Conservation (phyloP, 2,113 vertebrate species). For the Pantherophis guttatus region DNA sequence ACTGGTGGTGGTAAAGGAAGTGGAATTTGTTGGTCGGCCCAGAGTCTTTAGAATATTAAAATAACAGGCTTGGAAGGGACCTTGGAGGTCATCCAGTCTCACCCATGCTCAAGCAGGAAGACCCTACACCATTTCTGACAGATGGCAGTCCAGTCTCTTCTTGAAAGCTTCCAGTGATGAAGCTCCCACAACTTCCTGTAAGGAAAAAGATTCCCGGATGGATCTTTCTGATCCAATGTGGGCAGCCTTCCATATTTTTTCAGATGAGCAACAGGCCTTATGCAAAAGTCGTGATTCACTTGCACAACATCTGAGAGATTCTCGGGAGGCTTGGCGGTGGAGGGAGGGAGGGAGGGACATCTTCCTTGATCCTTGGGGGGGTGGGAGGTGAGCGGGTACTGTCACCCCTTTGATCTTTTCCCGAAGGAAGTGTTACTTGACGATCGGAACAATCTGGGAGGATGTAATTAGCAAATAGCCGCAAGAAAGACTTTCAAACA, state of each 20-base stretch:
- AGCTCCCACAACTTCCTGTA: too few species aligned
- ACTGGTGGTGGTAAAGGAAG: too few species aligned
- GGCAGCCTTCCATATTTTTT: neutral
- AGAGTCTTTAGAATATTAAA: too few species aligned
- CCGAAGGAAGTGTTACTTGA: neutral
- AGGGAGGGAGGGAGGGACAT: neutral
- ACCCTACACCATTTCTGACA: too few species aligned
- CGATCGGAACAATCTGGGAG: rapidly evolving
- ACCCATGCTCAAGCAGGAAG: too few species aligned
- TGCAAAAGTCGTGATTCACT: neutral
- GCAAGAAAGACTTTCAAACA: neutral
- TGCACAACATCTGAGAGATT: neutral
- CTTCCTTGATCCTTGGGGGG: rapidly evolving
- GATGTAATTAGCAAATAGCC: neutral
- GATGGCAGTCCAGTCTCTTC: too few species aligned
- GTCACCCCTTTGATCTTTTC: neutral
- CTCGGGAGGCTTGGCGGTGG: neutral
- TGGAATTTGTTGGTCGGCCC: too few species aligned
- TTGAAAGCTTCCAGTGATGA: too few species aligned
- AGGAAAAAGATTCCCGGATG: neutral
- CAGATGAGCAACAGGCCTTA: neutral
- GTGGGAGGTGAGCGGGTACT: neutral
- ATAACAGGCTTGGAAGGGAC: too few species aligned
- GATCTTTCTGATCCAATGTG: neutral
- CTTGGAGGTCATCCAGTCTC: too few species aligned